Evolutionary conservation across 2,888 invertebrate genomes (phyloP).

Genomic region (Cephus pulcher): DNA sequence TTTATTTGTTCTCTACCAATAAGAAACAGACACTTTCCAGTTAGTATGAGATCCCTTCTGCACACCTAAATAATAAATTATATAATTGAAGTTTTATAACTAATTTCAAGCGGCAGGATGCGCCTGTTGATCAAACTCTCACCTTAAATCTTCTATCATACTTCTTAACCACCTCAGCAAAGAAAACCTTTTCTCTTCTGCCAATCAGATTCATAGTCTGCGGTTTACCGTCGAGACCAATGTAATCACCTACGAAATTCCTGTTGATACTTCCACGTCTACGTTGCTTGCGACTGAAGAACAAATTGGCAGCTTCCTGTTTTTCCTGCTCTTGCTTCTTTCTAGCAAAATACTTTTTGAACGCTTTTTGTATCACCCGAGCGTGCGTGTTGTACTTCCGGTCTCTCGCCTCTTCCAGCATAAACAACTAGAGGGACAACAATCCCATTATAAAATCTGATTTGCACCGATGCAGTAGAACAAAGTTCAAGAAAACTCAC

Average conservation of each 20-base stretch:
- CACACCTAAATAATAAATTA: conserved; percentile 60
- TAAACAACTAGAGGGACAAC: conserved; percentile 70
- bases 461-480: neutral
- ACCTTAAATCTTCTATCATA: conserved; percentile 77
- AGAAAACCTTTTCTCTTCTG: conserved; percentile 74
- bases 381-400: conserved; percentile 76
- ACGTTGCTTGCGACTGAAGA: conserved; percentile 73
- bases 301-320: conserved; percentile 69
- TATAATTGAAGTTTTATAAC: too few species aligned
- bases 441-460: conserved; percentile 10
- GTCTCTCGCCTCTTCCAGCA: conserved; percentile 76
- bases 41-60: conserved; percentile 72
- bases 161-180: conserved; percentile 74
- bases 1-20: conserved; percentile 75
- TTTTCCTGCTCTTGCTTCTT: conserved; percentile 71
- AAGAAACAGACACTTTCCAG: conserved; percentile 71
- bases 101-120: too few species aligned
- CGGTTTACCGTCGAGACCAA: conserved; percentile 74
- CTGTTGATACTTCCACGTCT: conserved; percentile 73
- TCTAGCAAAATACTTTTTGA: conserved; percentile 73
- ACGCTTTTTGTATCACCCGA: conserved; percentile 75
- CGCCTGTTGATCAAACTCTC: conserved; percentile 17
- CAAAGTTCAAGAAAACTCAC: conserved; percentile 54
- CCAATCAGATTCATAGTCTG: conserved; percentile 71
- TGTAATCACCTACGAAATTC: conserved; percentile 77